Conservation (phyloP, 2,113 vertebrate species). For the Calypte anna region DNA sequence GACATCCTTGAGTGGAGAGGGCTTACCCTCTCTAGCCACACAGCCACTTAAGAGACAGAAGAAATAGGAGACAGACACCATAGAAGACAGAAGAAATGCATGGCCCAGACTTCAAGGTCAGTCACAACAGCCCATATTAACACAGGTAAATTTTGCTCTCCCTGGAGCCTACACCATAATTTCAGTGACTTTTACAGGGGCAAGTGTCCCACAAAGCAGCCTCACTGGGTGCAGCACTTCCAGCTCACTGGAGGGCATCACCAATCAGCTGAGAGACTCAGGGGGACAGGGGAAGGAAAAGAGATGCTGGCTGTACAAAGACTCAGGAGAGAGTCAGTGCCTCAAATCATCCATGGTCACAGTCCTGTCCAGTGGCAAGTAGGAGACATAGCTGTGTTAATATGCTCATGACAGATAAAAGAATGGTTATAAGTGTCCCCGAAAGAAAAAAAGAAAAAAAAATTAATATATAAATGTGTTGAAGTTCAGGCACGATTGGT, state of each 20-base stretch:
- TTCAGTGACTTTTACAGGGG: background rate
- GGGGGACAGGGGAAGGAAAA: background rate
- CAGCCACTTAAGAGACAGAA: background rate
- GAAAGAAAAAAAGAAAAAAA: background rate
- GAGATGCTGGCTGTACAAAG: background rate
- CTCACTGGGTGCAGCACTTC: background rate
- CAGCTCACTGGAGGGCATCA: background rate
- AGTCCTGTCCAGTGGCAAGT: background rate
- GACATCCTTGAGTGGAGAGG: background rate
- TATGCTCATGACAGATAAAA: background rate
- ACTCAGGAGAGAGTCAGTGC: no score
- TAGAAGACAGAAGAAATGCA: background rate
- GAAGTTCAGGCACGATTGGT: background rate
- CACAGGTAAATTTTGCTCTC: constrained; percentile 21
- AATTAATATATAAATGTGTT: background rate
- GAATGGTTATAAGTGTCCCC: background rate
- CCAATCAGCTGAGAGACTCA: background rate
- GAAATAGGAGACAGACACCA: background rate
- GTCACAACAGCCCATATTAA: constrained; percentile 22
- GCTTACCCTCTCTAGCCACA: background rate
- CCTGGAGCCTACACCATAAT: background rate
- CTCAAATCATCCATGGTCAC: background rate
- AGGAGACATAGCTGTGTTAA: background rate
- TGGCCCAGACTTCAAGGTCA: constrained; percentile 25
- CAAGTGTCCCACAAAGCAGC: background rate